Evolutionary conservation across 2,888 invertebrate species (phyloP).

Genomic region (Nephrotoma appendiculata): DNA sequence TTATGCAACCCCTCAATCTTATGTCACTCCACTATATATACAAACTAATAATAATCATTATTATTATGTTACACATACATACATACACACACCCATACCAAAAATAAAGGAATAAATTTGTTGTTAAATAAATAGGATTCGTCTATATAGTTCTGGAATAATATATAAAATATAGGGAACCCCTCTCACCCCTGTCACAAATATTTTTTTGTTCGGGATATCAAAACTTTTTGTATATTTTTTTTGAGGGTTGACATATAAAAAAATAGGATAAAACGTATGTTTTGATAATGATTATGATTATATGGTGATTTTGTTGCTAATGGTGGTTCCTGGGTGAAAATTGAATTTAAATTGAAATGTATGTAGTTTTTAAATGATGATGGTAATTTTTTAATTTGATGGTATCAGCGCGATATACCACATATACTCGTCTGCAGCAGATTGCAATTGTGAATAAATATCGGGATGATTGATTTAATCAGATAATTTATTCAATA

Average conservation of each 20-base stretch:
- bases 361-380: not conserved
- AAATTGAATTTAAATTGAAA: not conserved
- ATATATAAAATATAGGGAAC: not conserved
- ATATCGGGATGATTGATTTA: not conserved
- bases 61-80: not conserved
- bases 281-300: slow-evolving; percentile 4
- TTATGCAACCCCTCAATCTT: not conserved
- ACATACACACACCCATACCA: not conserved
- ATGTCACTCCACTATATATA: not conserved
- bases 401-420: not conserved
- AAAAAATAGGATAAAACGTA: not conserved
- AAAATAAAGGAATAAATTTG: not conserved
- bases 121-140: not conserved
- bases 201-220: not conserved
- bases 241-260: not conserved
- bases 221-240: not conserved
- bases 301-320: slow-evolving; percentile 2
- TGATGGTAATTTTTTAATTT: not conserved
- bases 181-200: not conserved
- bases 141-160: not conserved
- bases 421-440: too few relatives aligned
- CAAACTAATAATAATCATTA: not conserved
- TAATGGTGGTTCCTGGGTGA: not conserved
- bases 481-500: too few relatives aligned
- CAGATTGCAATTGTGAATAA: not conserved